These are phyloP conservation scores for Serinus canaria DNA, from an alignment of 2,113 vertebrate genomes.

Conservation along the genomic window DNA sequence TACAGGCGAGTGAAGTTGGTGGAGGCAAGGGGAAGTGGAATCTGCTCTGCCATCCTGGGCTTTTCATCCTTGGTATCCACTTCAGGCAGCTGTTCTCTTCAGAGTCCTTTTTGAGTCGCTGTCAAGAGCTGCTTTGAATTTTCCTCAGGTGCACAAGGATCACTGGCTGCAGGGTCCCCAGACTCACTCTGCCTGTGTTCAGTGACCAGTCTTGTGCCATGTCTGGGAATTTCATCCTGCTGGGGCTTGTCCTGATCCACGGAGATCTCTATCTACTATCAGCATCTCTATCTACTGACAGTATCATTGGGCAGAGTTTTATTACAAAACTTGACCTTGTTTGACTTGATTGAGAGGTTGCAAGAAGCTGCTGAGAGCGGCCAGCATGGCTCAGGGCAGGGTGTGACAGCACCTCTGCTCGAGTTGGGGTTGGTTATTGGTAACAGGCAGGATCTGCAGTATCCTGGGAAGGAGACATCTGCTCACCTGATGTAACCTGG, in stretches of 20 bases:
- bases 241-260: accelerated
- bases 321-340: not conserved
- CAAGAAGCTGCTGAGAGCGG: not conserved
- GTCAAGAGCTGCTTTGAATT: not conserved
- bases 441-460: not conserved
- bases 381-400: not conserved
- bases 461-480: not conserved
- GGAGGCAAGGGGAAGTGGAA: not conserved
- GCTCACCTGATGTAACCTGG: not conserved
- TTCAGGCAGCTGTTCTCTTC: not conserved
- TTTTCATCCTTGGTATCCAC: not conserved
- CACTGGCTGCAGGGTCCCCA: not conserved
- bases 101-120: not conserved
- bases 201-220: accelerated
- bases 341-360: not conserved
- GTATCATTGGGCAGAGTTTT: not conserved
- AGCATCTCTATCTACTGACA: not conserved
- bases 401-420: not conserved
- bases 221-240: accelerated
- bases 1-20: accelerated
- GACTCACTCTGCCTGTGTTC: accelerated
- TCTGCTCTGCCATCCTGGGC: not conserved
- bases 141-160: not conserved
- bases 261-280: not conserved
- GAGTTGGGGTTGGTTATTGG: accelerated